A percentile compares a stretch with the other conserved stretches of the same genome.
Conservation (phyloP, 1,140 invertebrate species). For the Camponotus floridanus region DNA sequence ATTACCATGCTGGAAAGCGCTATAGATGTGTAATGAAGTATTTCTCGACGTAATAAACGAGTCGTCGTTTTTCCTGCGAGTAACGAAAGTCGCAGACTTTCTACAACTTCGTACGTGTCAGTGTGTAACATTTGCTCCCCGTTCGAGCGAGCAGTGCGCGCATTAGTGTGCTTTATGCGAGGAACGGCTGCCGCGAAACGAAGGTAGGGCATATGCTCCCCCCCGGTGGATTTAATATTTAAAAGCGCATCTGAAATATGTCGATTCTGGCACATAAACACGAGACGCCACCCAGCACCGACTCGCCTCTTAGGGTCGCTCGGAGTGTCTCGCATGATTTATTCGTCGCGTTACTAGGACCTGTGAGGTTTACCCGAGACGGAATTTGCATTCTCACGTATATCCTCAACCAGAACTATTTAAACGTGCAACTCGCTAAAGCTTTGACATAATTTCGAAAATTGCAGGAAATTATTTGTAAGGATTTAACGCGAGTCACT, state of each 20-base stretch:
- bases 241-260: constrained; percentile 81
- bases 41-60: constrained; percentile 45
- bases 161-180: constrained; percentile 67
- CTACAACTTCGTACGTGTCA: constrained; percentile 29
- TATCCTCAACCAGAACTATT: constrained; percentile 41
- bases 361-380: constrained; percentile 72
- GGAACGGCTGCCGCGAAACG: constrained; percentile 48
- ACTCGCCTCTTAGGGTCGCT: constrained; percentile 55
- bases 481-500: neutral
- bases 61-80: constrained; percentile 20
- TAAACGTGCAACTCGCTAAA: constrained; percentile 3
- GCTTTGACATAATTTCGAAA: constrained; percentile 29
- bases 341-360: constrained; percentile 70
- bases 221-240: constrained; percentile 73
- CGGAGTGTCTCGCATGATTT: constrained; percentile 70
- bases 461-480: neutral
- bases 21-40: neutral
- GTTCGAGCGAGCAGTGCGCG: constrained; percentile 59
- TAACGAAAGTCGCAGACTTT: constrained; percentile 48
- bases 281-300: constrained; percentile 50
- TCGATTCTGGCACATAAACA: constrained; percentile 83
- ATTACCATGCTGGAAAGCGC: neutral
- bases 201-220: constrained; percentile 56
- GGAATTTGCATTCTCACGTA: constrained; percentile 73
- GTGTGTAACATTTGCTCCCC: constrained; percentile 51